These are phyloP conservation scores for Trisateles emortualis DNA, from an alignment of 2,888 invertebrate species.

Conservation along the genomic window DNA sequence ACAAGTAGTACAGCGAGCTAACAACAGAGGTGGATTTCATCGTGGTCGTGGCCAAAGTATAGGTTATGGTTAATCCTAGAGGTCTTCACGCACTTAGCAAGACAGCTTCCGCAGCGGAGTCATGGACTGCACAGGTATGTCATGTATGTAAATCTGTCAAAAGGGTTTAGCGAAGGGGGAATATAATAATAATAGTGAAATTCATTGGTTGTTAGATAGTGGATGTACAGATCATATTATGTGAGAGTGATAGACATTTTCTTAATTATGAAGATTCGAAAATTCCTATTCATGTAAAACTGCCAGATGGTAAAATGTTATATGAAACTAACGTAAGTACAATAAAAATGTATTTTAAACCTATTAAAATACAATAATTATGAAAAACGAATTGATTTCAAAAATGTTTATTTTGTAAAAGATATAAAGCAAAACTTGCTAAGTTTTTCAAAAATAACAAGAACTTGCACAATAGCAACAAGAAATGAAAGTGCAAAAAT, in stretches of 20 bases:
- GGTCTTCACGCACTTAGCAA: conserved; percentile 27
- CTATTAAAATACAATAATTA: conserved; percentile 29
- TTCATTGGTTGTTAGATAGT: conserved; percentile 43
- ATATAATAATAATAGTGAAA: conserved; percentile 28
- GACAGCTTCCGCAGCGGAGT: conserved; percentile 21
- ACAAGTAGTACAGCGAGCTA: conserved; percentile 16
- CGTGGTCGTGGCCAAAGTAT: conserved; percentile 26
- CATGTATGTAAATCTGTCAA: conserved; percentile 30
- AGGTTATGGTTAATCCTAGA: conserved; percentile 28
- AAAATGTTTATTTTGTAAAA: conserved; percentile 36
- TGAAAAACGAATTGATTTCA: conserved; percentile 22
- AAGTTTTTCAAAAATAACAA: conserved; percentile 42
- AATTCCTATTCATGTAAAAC: conserved; percentile 26
- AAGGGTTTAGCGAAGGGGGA: conserved; percentile 16
- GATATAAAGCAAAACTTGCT: conserved; percentile 40
- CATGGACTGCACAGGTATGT: conserved; percentile 38
- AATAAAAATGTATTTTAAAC: conserved; percentile 19
- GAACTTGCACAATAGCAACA: conserved; percentile 19
- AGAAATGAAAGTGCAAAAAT: conserved; percentile 35
- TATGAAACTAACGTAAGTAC: conserved; percentile 26
- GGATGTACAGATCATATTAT: conserved; percentile 39
- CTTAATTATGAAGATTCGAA: conserved; percentile 14
- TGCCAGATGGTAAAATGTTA: conserved; percentile 25
- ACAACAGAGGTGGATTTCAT: conserved; percentile 16
- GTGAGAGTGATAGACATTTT: conserved; percentile 36